Conservation (phyloP, 2,888 invertebrate genomes). For the Apodemia zela region DNA sequence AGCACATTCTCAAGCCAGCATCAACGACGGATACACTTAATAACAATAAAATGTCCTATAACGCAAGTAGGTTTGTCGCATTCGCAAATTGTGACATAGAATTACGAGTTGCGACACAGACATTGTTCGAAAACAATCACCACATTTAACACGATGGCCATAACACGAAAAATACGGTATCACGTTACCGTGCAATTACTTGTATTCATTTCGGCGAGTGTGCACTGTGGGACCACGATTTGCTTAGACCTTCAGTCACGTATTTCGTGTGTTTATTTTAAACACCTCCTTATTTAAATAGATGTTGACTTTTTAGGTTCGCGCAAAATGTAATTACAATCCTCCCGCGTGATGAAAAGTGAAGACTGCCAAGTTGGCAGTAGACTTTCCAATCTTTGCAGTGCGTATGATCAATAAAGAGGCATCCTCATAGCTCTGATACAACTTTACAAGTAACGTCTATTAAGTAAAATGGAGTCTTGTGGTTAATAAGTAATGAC, state of each 20-base stretch:
- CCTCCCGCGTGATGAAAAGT: not conserved
- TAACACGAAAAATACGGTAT: not conserved
- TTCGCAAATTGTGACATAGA: not conserved
- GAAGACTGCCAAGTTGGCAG: not conserved
- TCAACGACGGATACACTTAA: too few species aligned
- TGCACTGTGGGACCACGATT: not conserved
- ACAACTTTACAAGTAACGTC: too few species aligned
- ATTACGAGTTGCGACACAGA: not conserved
- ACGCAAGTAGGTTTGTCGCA: not conserved
- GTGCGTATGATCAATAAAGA: too few species aligned
- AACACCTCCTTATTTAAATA: not conserved
- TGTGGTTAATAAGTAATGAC: too few species aligned
- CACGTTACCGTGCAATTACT: conserved; percentile 1
- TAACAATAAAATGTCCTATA: not conserved
- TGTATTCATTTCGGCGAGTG: not conserved
- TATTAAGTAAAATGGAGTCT: too few species aligned
- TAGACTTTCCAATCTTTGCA: not conserved
- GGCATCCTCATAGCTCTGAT: too few species aligned
- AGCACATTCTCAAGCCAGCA: too few species aligned
- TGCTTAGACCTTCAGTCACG: conserved; percentile 5
- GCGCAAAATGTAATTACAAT: not conserved
- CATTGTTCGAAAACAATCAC: conserved; percentile 12
- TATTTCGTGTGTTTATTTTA: conserved; percentile 1
- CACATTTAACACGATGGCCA: not conserved
- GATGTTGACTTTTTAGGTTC: not conserved